Conservation (phyloP, 2,113 vertebrate genomes). For the Pongo abelii region DNA sequence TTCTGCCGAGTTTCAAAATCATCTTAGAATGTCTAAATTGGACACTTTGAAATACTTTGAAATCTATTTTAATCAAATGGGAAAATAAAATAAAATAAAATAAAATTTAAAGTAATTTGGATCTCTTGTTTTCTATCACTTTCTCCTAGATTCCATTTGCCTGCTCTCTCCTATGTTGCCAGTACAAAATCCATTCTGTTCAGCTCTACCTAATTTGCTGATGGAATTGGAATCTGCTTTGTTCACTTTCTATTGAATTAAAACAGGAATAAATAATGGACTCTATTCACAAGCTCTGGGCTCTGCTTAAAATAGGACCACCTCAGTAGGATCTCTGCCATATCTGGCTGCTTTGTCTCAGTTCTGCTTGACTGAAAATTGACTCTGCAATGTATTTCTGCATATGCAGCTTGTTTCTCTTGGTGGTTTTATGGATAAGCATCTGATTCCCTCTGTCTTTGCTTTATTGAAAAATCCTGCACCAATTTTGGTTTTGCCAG, state of each 20-base stretch:
- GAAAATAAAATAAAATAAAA: constrained; percentile 65
- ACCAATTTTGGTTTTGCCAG: constrained; percentile 40
- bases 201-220: constrained; percentile 42
- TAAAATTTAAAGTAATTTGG: constrained; percentile 26
- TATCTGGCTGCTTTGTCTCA: constrained; percentile 36
- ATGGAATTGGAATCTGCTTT: constrained; percentile 41
- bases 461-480: constrained; percentile 52
- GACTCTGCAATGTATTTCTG: constrained; percentile 17
- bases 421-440: constrained; percentile 55
- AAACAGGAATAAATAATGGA: constrained; percentile 55
- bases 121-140: background rate
- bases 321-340: background rate
- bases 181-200: constrained; percentile 7
- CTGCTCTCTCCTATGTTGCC: background rate
- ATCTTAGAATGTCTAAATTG: constrained; percentile 45
- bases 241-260: constrained; percentile 56
- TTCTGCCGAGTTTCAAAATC: constrained; percentile 32
- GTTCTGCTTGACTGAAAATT: background rate
- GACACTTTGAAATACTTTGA: constrained; percentile 27
- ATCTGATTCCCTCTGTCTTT: constrained; percentile 53
- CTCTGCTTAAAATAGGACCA: constrained; percentile 41
- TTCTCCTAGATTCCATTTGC: background rate
- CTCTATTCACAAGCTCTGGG: constrained; percentile 20
- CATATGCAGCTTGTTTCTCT: constrained; percentile 20
- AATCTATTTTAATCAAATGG: constrained; percentile 48